Evolutionary conservation across 2,797 vertebrate species (phyloP).

Genomic region (Iguana delicatissima): DNA sequence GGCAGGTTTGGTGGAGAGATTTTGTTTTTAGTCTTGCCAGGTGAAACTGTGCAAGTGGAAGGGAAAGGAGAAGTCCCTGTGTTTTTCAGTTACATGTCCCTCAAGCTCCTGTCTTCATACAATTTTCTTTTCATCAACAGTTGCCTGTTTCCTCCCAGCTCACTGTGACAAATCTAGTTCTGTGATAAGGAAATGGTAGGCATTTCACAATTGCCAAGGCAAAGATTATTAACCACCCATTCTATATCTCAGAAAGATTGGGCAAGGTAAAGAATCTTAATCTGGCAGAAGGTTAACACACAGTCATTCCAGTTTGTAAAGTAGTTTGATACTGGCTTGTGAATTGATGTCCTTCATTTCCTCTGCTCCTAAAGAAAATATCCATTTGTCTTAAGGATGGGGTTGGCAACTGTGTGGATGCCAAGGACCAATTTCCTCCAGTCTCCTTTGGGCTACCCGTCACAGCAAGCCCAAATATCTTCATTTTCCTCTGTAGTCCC

Average conservation of each 20-base stretch:
- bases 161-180: slow-evolving; percentile 59
- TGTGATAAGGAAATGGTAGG: slow-evolving; percentile 71
- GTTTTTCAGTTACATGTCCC: background rate
- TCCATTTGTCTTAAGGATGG: background rate
- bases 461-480: too few relatives aligned
- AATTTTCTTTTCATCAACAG: slow-evolving; percentile 51
- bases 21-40: slow-evolving; percentile 44
- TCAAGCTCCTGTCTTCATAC: slow-evolving; percentile 30
- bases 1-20: slow-evolving; percentile 6
- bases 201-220: slow-evolving; percentile 57
- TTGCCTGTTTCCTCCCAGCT: slow-evolving; percentile 61
- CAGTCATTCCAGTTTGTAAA: slow-evolving; percentile 51
- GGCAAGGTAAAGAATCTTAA: slow-evolving; percentile 63
- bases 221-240: slow-evolving; percentile 62
- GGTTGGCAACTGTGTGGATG: too few relatives aligned
- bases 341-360: slow-evolving; percentile 50
- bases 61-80: background rate
- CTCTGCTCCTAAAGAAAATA: slow-evolving; percentile 40
- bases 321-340: slow-evolving; percentile 16
- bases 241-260: slow-evolving; percentile 64
- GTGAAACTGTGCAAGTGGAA: background rate
- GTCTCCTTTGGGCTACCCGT: too few relatives aligned
- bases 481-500: too few relatives aligned
- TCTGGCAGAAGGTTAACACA: slow-evolving; percentile 55
- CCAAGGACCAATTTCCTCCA: too few relatives aligned